Percentiles rank a stretch among this genome's conserved stretches.
Conservation (phyloP, 1,140 invertebrate genomes). For the Eumeta japonica region DNA sequence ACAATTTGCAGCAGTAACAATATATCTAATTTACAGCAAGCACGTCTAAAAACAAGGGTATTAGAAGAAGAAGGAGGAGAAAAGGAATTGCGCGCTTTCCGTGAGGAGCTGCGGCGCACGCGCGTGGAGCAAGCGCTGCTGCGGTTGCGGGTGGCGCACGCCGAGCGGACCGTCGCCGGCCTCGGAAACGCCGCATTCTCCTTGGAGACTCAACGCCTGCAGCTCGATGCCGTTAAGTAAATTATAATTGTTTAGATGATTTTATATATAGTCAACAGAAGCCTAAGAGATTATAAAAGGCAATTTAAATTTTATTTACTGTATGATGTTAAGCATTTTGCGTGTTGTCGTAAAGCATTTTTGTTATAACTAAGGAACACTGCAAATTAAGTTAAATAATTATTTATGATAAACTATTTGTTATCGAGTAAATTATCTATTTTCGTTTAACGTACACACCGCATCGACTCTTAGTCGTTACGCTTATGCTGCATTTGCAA, state of each 20-base stretch:
- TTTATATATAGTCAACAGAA: neutral
- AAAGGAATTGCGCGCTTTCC: conserved; percentile 39
- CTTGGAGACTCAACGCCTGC: conserved; percentile 57
- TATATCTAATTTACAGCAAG: conserved; percentile 31
- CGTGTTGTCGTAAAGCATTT: no score
- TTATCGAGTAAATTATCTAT: no score
- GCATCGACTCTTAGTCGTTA: no score
- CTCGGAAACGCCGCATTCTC: conserved; percentile 60
- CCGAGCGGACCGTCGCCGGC: conserved; percentile 56
- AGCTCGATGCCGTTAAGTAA: conserved; percentile 44
- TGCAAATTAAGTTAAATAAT: no score
- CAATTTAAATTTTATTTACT: neutral
- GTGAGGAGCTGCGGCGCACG: conserved; percentile 48
- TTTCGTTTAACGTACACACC: no score
- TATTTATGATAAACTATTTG: no score
- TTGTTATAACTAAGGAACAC: no score
- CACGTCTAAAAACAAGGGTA: conserved; percentile 36
- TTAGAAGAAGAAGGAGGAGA: conserved; percentile 58
- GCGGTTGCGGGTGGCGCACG: conserved; percentile 59
- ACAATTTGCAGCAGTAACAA: no score
- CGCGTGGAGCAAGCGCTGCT: conserved; percentile 66
- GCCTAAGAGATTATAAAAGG: neutral
- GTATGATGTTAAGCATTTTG: neutral
- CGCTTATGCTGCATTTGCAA: no score
- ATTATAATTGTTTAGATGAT: neutral